Percentiles rank a stretch among this genome's conserved stretches.
These are phyloP conservation scores for Morelia viridis DNA, from an alignment of 2,797 vertebrate genomes.

Conservation along the genomic window DNA sequence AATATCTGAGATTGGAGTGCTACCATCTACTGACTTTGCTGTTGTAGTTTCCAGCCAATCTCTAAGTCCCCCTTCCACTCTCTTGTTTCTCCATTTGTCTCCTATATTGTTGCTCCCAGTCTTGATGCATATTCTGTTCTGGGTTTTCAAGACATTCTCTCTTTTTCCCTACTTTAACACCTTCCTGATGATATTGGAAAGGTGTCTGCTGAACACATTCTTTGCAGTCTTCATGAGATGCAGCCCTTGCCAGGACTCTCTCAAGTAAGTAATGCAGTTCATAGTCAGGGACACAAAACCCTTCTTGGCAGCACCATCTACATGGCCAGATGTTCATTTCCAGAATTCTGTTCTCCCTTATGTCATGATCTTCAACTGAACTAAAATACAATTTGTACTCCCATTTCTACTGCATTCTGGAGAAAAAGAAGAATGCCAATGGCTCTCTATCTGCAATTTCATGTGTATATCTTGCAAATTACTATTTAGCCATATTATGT, in stretches of 20 bases:
- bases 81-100: neutral
- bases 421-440: neutral
- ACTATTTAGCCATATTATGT: neutral
- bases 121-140: neutral
- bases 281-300: neutral
- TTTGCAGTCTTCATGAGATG: neutral
- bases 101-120: neutral
- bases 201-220: neutral
- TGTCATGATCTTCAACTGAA: neutral
- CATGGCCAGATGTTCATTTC: neutral
- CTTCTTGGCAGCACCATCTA: neutral
- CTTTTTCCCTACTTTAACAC: neutral
- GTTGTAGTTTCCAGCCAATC: neutral
- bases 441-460: neutral
- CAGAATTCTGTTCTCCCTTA: neutral
- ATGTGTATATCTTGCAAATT: neutral
- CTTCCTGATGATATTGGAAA: neutral
- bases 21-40: neutral
- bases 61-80: neutral
- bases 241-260: neutral
- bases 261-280: neutral
- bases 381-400: neutral
- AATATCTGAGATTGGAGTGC: neutral
- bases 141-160: neutral
- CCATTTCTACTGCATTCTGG: neutral